A percentile compares a stretch with the other conserved stretches of the same genome.
Conservation (phyloP, 2,888 invertebrate species). For the Torymus tubicola region DNA sequence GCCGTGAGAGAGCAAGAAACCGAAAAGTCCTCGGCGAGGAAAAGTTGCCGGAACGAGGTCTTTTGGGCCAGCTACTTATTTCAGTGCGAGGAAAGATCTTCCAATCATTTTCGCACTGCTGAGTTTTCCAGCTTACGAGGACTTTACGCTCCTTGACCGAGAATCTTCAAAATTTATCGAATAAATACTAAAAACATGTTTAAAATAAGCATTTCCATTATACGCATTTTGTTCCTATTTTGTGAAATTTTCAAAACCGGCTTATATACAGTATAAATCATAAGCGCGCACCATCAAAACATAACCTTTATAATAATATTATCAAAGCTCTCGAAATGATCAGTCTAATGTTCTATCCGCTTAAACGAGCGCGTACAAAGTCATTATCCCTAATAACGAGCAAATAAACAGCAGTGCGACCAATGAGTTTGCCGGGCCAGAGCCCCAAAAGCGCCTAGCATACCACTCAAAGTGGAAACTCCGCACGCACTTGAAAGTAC, state of each 20-base stretch:
- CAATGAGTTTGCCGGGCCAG: background rate
- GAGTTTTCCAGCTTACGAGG: slow-evolving; percentile 6
- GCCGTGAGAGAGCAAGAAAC: background rate
- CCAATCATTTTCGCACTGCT: slow-evolving; percentile 18
- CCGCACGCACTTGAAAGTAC: background rate
- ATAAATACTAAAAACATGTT: too few species aligned
- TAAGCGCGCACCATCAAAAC: too few species aligned
- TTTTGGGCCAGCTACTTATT: background rate
- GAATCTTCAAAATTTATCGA: too few species aligned
- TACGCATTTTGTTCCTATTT: too few species aligned
- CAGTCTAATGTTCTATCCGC: background rate
- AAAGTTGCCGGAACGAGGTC: background rate
- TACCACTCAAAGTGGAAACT: slow-evolving; percentile 10
- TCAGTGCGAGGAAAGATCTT: background rate
- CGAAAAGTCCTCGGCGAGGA: slow-evolving; percentile 9
- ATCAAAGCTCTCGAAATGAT: too few species aligned
- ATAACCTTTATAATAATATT: too few species aligned
- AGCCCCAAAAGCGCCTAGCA: background rate
- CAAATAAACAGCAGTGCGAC: background rate
- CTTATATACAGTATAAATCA: too few species aligned
- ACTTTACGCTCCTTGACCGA: background rate
- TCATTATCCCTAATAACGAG: slow-evolving; percentile 13
- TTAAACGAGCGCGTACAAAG: background rate
- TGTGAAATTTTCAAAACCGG: too few species aligned
- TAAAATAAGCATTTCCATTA: too few species aligned